Base-by-base conservation (phyloP, 1,140 invertebrate species). In the Apis laboriosa region DNA sequence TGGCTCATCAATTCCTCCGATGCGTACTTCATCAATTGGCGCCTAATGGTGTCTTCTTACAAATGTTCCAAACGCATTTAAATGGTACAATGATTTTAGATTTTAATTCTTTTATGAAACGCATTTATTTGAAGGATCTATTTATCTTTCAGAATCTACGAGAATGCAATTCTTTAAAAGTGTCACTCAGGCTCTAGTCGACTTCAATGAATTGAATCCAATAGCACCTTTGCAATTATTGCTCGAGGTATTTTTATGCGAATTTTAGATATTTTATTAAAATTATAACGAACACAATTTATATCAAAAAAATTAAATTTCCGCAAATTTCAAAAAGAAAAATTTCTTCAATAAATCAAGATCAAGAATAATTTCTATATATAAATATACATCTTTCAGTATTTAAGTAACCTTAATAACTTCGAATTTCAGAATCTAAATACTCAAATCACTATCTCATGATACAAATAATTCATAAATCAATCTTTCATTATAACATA, bases 151-250 rank as follows among this genome's bases (percentile, higher is more conserved):
- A 96, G 96, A 97, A 89, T 95, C 95, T 58, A 95, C 96, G 28
- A 95, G 96, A 76, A 95, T 95, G 88, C 96, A 96, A 89, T 99
- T 99, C 92, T 99, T 99, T 95, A 98, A 97, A 92, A 99, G 98
- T 86, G 97, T 99, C 84, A 97, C 98, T 4, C 96, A 97, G 90
- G 97, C 98, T 0, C 94, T 99, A 83, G 95, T 97, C n/a, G 99
- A 99, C 94, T 99, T 99, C 94, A 97, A 97, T 91, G 99, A 99
- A 92, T 92, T 99, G 63, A 99, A 98, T 93, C 98, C 98, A 11
- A 97, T 99, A 78, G 98, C 98, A 58, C 98, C 99, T 19, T 94
- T 99, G 72, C 98, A 99, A 90, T 94, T 98, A 84, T 94, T 99
- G 15, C 95, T 99, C 64, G 98, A 99, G 94, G 97, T 97, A 68